These are phyloP conservation scores for Cordilura impudica DNA, from an alignment of 2,888 invertebrate genomes.

Conservation along the genomic window DNA sequence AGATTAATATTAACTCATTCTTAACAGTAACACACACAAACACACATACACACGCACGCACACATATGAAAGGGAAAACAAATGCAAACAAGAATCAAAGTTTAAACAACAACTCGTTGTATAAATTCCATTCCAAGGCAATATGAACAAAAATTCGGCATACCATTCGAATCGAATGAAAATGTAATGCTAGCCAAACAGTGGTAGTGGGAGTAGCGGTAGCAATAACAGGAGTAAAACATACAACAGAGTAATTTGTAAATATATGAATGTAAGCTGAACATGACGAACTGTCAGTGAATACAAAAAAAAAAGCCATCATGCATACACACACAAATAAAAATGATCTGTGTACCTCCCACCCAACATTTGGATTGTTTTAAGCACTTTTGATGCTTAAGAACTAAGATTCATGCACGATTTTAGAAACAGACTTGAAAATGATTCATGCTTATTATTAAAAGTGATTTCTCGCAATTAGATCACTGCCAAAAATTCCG, in stretches of 20 bases:
- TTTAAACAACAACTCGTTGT: slow-evolving; percentile 55
- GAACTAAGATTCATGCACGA: too few species aligned
- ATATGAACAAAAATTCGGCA: slow-evolving; percentile 71
- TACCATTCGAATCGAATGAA: slow-evolving; percentile 21
- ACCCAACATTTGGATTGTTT: neutral
- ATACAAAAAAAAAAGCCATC: neutral
- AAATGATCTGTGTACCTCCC: slow-evolving; percentile 15
- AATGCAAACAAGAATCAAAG: slow-evolving; percentile 45
- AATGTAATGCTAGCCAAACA: neutral
- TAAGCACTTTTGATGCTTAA: too few species aligned
- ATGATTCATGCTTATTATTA: too few species aligned
- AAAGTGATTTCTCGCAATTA: too few species aligned
- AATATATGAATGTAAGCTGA: neutral
- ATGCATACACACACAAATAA: neutral
- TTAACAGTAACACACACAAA: neutral
- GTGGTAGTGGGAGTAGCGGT: neutral
- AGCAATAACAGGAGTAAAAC: neutral
- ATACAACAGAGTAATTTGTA: neutral
- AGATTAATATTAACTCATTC: slow-evolving; percentile 38
- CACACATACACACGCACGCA: slow-evolving; percentile 10
- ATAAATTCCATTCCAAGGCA: slow-evolving; percentile 70
- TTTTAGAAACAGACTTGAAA: too few species aligned
- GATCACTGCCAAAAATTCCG: too few species aligned
- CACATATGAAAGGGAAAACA: too few species aligned
- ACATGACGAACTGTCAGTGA: slow-evolving; percentile 52